Percentiles rank a stretch among this genome's conserved stretches.
These are phyloP conservation scores for Drosophila nasuta DNA, from an alignment of 1,140 invertebrate genomes.

Conservation along the genomic window DNA sequence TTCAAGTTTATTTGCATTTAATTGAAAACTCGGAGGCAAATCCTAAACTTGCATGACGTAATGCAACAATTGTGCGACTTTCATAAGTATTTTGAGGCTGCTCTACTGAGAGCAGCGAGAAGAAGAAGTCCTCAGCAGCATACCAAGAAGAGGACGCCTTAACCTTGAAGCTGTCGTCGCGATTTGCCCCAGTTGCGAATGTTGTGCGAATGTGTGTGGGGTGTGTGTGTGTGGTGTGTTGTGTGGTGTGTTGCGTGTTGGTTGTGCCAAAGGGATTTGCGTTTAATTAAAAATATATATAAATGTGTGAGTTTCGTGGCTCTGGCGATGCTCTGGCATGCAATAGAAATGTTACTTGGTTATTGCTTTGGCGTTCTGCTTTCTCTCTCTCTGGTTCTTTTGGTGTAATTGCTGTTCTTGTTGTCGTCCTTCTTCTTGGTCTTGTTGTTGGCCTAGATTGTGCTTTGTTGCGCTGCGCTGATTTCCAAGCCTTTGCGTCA, in stretches of 20 bases:
- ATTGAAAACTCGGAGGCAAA: conserved; percentile 4
- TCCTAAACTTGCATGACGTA: background rate
- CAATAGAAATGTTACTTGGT: conserved; percentile 76
- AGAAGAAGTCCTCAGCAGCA: background rate
- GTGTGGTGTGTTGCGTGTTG: conserved; percentile 65
- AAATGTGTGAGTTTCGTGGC: conserved; percentile 62
- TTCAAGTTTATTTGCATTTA: conserved; percentile 4
- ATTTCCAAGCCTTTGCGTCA: conserved; percentile 47
- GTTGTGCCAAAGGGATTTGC: conserved; percentile 69
- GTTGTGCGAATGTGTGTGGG: conserved; percentile 49
- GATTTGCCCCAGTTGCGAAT: conserved; percentile 54
- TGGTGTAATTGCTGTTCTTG: conserved; percentile 35
- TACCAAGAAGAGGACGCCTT: conserved; percentile 35
- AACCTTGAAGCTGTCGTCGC: conserved; percentile 67
- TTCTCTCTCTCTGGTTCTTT: conserved; percentile 4
- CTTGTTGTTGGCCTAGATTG: conserved; percentile 33
- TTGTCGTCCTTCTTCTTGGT: conserved; percentile 27
- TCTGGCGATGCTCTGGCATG: conserved; percentile 64
- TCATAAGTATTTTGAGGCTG: conserved; percentile 3
- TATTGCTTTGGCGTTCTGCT: conserved; percentile 65
- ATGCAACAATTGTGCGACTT: conserved; percentile 15
- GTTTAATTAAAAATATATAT: conserved; percentile 82
- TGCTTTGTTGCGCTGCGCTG: conserved; percentile 39
- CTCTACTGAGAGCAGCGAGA: background rate
- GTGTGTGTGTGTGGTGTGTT: conserved; percentile 36